Base-by-base conservation (phyloP, 2,113 vertebrate species). In the Pampusana beccarii region DNA sequence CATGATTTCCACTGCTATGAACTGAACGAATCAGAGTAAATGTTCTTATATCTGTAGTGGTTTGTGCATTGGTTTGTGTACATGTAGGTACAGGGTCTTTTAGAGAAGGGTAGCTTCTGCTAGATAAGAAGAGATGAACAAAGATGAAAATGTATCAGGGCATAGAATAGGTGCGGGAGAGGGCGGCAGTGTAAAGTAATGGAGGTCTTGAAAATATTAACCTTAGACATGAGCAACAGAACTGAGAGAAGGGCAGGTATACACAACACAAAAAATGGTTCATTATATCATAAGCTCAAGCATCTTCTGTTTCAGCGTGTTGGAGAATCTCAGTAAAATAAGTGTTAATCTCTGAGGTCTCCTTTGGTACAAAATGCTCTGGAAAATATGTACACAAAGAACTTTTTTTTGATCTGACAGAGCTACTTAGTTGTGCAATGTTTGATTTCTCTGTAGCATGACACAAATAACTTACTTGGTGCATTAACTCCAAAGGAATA, bases 321-420 rank as follows among this genome's bases (percentile, higher is more conserved):
- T 80, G 88, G 58, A 72, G 70, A 88, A 94, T 85, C 81, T 80
- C 24, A 9, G 33, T 90, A 83, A 95, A 90, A 88, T 86, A 83
- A 90, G 71, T 58, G 85, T 88, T 90, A 82, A 90, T 95, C 75
- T 93, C 91, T 46, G 54, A 94, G 50, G 82, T 77, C 50, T 90
- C 67, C 77, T 93, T 86, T 4, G 6, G 86, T 94, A 93, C 88
- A 92, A 94, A 96, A 91, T 87, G 80, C 56, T 95, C 73, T 78
- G 78, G 92, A 95, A 95, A 85, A 95, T 54, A 62, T 42, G 53
- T 85, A 87, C 73, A 58, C 81, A 78, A 84, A 91, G 78, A 95
- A 94, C 69, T 87, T 86, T 74, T 46, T 92, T 97, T 92, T 93
- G 78, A 94, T 91, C 65, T 94, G 81, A 89, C 87, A 89, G 73